phyloP scores from a whole-genome alignment of 2,113 vertebrate genomes.

The Nothoprocta pentlandii region DNA sequence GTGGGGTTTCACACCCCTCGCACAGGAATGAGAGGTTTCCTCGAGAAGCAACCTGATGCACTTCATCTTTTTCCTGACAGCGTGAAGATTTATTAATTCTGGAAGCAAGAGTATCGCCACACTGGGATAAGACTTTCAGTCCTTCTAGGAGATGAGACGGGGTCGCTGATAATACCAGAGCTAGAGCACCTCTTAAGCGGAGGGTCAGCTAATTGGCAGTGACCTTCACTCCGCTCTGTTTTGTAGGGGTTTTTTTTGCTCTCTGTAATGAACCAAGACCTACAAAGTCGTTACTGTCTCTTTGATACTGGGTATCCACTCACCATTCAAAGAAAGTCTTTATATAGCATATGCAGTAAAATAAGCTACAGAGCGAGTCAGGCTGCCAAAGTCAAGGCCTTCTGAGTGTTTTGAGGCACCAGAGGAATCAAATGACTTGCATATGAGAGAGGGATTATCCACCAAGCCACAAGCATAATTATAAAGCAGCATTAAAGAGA shows the following conservation, averaged over 20 bases:
- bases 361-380: conserved; percentile 19
- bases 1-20: neutral
- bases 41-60: neutral
- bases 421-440: conserved; percentile 61
- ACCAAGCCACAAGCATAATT: conserved; percentile 57
- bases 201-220: neutral
- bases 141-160: neutral
- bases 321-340: neutral
- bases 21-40: neutral
- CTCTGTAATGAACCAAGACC: neutral
- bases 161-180: neutral
- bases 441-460: conserved; percentile 53
- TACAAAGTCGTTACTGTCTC: conserved; percentile 21
- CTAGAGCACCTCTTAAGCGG: neutral
- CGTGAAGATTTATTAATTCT: neutral
- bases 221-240: neutral
- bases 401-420: neutral
- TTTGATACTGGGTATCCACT: conserved; percentile 27
- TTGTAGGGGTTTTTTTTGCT: neutral
- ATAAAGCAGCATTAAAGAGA: conserved; percentile 37
- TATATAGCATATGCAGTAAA: conserved; percentile 33
- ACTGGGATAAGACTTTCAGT: neutral
- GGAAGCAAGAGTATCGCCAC: neutral
- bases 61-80: neutral
- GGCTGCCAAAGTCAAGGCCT: neutral